Base-by-base conservation (phyloP, 2,888 invertebrate genomes). In the Falcaria lacertinaria region DNA sequence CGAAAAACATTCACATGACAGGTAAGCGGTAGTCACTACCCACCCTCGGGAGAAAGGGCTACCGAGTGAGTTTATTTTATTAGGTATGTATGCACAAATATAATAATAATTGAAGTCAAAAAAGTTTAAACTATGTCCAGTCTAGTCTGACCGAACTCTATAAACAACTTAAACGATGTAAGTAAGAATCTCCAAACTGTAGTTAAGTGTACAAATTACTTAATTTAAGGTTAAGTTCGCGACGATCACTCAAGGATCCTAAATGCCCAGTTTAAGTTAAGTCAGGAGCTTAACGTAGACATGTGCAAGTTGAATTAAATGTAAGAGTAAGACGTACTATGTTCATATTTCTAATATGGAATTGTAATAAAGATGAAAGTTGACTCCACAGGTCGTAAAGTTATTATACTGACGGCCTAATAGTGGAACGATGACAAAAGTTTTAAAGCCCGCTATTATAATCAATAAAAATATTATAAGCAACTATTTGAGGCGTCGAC, bases 201-300 rank as follows among this genome's bases (percentile, higher is more conserved):
- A 87, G 83, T 88, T 88, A 88, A 86, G 86, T 86, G 81, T 81
- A 86, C 88, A 88, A 88, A 88, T 88, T 88, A 87, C 88, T 88
- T 88, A 88, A 88, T 88, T 87, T 80, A 75, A 84, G 86, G 87
- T 83, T 83, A 86, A 83, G 79, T 84, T 74, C 64, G 59, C 70
- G 71, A 69, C 83, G 77, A 87, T 87, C 86, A 81, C 67, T 86
- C 82, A 80, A 82, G 75, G 74, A 67, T 66, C 69, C 72, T 59
- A 63, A 59, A 48, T 41, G 45, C 41, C 40, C 45, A 43, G 52
- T 32, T 39, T 43, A 39, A 43, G 39, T 51, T 54, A 33, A 37
- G 37, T 5, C 37, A 14, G 15, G 11, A 14, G 7, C 19, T 19
- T 19, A 19, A 19, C 22, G 22, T 37, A 22, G 22, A 22, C 22